Evolutionary conservation across 2,113 vertebrate genomes (phyloP).

Genomic region (cattle (Bos taurus)): DNA sequence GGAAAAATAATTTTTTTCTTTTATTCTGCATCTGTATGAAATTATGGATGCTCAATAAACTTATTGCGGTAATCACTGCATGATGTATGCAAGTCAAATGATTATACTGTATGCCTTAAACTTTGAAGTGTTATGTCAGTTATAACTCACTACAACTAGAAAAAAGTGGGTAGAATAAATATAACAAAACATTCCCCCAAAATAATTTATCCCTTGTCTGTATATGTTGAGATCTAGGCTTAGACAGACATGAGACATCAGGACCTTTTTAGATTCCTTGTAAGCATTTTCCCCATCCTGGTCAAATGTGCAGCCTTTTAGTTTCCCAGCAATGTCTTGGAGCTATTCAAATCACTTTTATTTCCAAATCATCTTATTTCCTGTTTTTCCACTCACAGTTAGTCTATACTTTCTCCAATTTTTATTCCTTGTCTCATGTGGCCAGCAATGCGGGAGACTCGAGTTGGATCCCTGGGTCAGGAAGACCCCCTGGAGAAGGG

Average conservation of each 20-base stretch:
- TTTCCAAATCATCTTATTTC: background rate
- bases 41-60: background rate
- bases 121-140: background rate
- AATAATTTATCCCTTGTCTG: background rate
- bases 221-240: background rate
- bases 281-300: background rate
- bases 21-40: background rate
- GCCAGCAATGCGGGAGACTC: background rate
- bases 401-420: background rate
- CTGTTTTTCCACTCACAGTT: background rate
- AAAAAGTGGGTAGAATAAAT: background rate
- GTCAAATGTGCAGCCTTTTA: background rate
- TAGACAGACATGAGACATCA: background rate
- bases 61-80: rapidly evolving
- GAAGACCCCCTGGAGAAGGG: background rate
- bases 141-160: background rate
- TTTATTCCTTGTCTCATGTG: background rate
- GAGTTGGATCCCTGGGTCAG: background rate
- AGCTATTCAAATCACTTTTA: background rate
- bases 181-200: background rate
- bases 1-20: background rate
- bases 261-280: background rate
- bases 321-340: background rate
- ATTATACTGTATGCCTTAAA: background rate
- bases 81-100: background rate